These are phyloP conservation scores for Eulemur coronatus DNA, from an alignment of 2,797 vertebrate genomes.

Conservation along the genomic window DNA sequence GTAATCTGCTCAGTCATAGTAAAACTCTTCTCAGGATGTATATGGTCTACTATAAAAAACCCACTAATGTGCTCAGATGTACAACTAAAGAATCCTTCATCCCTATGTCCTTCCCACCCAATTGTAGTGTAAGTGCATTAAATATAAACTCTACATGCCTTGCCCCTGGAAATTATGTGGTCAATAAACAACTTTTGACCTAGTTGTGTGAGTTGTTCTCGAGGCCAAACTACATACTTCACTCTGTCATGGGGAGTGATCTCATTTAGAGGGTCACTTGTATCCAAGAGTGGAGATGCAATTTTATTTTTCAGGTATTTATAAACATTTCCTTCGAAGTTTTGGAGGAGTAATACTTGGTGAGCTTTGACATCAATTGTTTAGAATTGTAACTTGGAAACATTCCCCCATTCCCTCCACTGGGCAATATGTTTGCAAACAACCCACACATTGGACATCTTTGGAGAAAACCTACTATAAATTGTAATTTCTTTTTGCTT, in stretches of 20 bases:
- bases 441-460: neutral
- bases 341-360: neutral
- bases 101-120: neutral
- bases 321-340: constrained; percentile 46
- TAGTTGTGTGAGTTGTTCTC: neutral
- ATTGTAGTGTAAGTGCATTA: neutral
- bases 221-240: neutral
- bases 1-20: neutral
- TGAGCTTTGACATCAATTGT: neutral
- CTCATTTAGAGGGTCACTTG: neutral
- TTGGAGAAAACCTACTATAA: neutral
- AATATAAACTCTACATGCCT: neutral
- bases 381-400: neutral
- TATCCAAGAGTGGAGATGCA: neutral
- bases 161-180: neutral
- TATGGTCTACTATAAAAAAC: neutral
- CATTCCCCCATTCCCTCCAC: neutral
- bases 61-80: neutral
- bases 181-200: constrained; percentile 32
- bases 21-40: neutral
- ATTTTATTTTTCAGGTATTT: constrained; percentile 27
- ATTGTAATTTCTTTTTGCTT: neutral
- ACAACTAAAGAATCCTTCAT: neutral
- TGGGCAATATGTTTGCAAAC: neutral
- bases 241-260: neutral